These are phyloP conservation scores for Protaetia brevitarsis DNA, from an alignment of 1,140 invertebrate genomes.

Conservation along the genomic window DNA sequence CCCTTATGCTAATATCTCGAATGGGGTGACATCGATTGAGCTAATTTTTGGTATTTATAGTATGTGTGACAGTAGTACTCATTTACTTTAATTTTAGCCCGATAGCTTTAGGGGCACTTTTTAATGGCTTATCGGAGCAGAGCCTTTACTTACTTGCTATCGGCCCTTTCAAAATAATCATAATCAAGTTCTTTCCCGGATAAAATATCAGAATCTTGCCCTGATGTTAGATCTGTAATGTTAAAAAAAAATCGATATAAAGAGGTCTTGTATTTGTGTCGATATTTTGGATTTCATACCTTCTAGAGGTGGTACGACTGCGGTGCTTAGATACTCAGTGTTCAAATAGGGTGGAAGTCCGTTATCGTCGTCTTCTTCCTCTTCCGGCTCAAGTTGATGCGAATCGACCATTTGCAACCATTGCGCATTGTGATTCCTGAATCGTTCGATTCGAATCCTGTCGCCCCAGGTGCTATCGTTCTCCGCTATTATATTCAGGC, in stretches of 20 bases:
- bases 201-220: constrained; percentile 34
- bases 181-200: constrained; percentile 36
- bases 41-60: no score
- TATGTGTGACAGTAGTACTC: no score
- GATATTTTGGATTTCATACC: constrained; percentile 53
- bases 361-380: constrained; percentile 62
- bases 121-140: not conserved
- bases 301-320: constrained; percentile 61
- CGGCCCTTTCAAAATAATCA: constrained; percentile 36
- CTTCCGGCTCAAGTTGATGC: constrained; percentile 53
- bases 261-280: constrained; percentile 20
- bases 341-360: constrained; percentile 69
- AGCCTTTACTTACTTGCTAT: constrained; percentile 29
- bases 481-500: constrained; percentile 88
- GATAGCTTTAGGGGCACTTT: no score
- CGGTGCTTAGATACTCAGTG: constrained; percentile 67
- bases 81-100: no score
- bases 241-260: constrained; percentile 38
- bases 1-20: no score
- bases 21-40: no score
- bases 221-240: constrained; percentile 35
- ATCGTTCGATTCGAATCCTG: constrained; percentile 91
- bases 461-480: constrained; percentile 87
- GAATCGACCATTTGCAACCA: constrained; percentile 92
- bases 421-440: constrained; percentile 93